Evolutionary conservation across 2,797 vertebrate species (phyloP).

Genomic region (Cuniculus paca): DNA sequence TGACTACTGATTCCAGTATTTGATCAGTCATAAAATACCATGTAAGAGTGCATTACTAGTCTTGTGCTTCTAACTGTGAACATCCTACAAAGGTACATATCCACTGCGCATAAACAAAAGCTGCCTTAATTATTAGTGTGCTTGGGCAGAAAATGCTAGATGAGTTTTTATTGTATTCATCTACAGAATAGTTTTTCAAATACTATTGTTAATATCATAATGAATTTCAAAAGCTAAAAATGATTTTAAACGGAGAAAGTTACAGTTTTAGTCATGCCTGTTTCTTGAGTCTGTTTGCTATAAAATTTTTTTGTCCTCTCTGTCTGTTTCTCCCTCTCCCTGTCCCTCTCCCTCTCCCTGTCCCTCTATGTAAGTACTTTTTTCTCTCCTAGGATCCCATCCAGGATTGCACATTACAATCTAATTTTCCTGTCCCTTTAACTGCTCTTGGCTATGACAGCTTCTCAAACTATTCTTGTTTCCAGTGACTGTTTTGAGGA

Average conservation of each 20-base stretch:
- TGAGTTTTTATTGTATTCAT: not conserved
- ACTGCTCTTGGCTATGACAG: not conserved
- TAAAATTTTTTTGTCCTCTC: not conserved
- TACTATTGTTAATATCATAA: not conserved
- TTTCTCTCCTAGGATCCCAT: not conserved
- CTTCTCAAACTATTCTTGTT: constrained; percentile 19
- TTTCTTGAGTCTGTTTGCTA: not conserved
- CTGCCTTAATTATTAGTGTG: not conserved
- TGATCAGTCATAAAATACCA: constrained; percentile 11
- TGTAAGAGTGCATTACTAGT: not conserved
- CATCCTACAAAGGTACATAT: not conserved
- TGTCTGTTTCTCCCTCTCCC: not conserved
- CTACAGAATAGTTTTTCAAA: not conserved
- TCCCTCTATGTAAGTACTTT: constrained; percentile 15
- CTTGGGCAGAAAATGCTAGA: not conserved
- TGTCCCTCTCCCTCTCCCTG: not conserved
- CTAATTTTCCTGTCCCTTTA: not conserved
- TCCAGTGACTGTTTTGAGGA: not conserved
- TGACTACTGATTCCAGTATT: not conserved
- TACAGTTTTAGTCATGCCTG: not conserved
- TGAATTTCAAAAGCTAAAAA: constrained; percentile 46
- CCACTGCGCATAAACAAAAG: not conserved
- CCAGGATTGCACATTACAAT: not conserved
- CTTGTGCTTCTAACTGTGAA: not conserved
- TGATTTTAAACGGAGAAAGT: not conserved